Conservation (phyloP, 2,113 vertebrate species). For the Cyrtonyx montezumae region DNA sequence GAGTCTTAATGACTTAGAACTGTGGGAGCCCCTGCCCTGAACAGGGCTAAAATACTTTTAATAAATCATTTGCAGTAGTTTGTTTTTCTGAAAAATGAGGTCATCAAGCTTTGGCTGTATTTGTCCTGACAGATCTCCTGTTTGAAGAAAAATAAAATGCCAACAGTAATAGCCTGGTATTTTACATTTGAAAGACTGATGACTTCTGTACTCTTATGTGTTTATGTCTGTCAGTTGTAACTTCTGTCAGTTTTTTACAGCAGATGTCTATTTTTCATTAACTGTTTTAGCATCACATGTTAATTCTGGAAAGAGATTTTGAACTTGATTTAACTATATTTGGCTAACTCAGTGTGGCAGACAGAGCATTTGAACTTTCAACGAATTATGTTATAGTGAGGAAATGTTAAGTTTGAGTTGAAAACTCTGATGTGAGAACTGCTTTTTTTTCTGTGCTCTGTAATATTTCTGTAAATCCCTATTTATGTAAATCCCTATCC, state of each 20-base stretch:
- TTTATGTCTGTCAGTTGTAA: not conserved
- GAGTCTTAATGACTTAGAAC: not conserved
- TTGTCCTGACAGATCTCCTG: not conserved
- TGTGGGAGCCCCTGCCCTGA: not conserved
- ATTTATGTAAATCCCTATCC: too few species aligned
- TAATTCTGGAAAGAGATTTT: not conserved
- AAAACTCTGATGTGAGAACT: not conserved
- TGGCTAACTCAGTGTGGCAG: not conserved
- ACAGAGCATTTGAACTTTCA: not conserved
- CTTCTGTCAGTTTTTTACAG: not conserved
- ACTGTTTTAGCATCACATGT: accelerated
- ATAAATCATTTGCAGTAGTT: not conserved
- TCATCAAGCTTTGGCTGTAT: not conserved
- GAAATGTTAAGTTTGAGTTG: not conserved
- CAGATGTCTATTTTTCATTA: not conserved
- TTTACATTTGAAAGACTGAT: not conserved
- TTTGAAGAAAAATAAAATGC: not conserved
- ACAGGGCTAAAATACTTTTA: not conserved
- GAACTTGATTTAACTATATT: not conserved
- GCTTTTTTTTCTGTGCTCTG: not conserved
- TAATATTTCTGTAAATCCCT: not conserved
- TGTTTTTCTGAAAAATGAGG: not conserved
- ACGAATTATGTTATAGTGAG: not conserved
- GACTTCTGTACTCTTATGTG: not conserved
- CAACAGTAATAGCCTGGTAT: not conserved